Percentiles rank a stretch among this genome's conserved stretches.
phyloP scores from a whole-genome alignment of 1,140 invertebrate species.

The Leucophenga varia region DNA sequence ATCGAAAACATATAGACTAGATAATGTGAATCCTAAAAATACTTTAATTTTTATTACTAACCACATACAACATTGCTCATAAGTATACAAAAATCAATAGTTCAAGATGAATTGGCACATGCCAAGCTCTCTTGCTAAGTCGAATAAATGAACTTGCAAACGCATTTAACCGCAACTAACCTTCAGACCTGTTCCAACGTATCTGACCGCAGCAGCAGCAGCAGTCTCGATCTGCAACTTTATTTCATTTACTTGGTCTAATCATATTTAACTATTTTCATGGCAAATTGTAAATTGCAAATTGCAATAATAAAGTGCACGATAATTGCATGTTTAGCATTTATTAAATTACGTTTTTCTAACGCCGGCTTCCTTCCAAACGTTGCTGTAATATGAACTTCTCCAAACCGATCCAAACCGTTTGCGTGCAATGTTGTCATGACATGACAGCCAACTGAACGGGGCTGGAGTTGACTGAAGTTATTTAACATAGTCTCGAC shows the following conservation, averaged over 20 bases:
- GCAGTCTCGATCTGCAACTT: constrained; percentile 14
- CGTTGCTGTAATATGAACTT: too few species aligned
- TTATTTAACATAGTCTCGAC: too few species aligned
- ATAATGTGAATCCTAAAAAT: constrained; percentile 10
- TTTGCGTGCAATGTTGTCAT: too few species aligned
- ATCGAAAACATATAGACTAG: too few species aligned
- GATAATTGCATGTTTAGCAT: constrained; percentile 52
- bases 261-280: constrained; percentile 18
- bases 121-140: neutral
- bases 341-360: constrained; percentile 53
- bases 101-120: constrained; percentile 18
- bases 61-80: constrained; percentile 6
- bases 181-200: constrained; percentile 10
- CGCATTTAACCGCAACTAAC: constrained; percentile 35
- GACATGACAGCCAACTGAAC: too few species aligned
- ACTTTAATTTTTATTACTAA: constrained; percentile 1
- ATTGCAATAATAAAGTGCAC: constrained; percentile 53
- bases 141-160: too few species aligned
- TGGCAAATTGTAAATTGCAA: constrained; percentile 36
- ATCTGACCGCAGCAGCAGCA: neutral
- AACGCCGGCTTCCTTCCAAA: constrained; percentile 35
- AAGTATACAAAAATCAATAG: constrained; percentile 21
- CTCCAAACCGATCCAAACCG: too few species aligned
- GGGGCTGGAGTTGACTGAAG: too few species aligned
- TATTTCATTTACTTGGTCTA: constrained; percentile 23